These are phyloP conservation scores for Xiphorhynchus elegans DNA, from an alignment of 2,113 vertebrate genomes.

Conservation along the genomic window DNA sequence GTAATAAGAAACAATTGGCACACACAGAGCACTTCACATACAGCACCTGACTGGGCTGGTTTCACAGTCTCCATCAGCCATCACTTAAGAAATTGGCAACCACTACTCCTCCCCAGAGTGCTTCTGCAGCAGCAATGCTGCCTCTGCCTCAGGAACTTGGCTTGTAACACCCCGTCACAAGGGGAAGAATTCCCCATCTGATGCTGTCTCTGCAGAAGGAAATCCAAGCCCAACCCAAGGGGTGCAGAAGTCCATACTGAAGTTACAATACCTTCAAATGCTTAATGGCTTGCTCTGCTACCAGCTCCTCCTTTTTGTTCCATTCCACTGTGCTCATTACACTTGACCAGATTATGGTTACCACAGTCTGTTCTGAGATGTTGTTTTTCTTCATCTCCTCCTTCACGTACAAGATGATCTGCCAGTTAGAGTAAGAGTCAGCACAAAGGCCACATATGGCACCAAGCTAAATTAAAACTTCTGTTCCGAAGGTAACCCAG, in stretches of 20 bases:
- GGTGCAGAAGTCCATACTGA: neutral
- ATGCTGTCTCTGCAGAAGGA: neutral
- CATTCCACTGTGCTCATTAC: slow-evolving; percentile 97
- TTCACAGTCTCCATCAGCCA: neutral
- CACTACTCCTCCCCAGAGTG: neutral
- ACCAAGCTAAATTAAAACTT: neutral
- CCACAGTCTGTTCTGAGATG: slow-evolving; percentile 94
- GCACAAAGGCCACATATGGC: neutral
- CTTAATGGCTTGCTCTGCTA: slow-evolving; percentile 99
- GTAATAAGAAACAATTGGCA: slow-evolving; percentile 13
- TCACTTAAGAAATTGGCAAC: neutral
- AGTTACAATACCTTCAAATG: slow-evolving; percentile 89
- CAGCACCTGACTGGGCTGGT: neutral
- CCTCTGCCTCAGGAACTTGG: neutral
- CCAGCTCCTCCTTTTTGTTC: slow-evolving; percentile 99
- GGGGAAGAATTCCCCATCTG: neutral
- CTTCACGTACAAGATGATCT: slow-evolving; percentile 93
- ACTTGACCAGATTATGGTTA: slow-evolving; percentile 93
- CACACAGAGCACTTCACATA: neutral
- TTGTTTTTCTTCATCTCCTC: slow-evolving; percentile 98
- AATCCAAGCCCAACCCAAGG: neutral
- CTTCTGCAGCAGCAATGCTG: neutral
- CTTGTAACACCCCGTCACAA: fast-evolving
- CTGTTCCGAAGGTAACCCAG: neutral
- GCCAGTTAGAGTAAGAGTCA: neutral